Percentiles rank a stretch among this genome's conserved stretches.
phyloP scores from a whole-genome alignment of 2,113 vertebrate genomes.

The Tor tambroides region DNA sequence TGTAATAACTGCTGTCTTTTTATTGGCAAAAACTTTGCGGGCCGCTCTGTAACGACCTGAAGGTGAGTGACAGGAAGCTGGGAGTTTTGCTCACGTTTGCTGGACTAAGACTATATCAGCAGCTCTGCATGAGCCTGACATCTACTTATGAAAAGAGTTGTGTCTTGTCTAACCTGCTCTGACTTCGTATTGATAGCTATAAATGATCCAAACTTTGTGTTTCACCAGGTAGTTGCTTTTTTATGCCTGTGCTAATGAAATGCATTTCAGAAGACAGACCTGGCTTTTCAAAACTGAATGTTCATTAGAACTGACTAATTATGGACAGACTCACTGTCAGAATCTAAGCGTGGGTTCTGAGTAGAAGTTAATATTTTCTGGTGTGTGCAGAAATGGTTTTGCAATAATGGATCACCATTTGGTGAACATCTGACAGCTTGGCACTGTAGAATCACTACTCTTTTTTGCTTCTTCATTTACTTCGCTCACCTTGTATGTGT shows the following conservation, averaged over 20 bases:
- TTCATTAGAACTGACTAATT: background rate
- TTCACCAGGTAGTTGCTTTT: background rate
- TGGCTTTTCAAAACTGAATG: background rate
- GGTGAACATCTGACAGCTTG: conserved; percentile 20
- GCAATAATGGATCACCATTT: conserved; percentile 17
- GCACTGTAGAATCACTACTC: background rate
- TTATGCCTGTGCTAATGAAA: background rate
- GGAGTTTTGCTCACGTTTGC: conserved; percentile 20
- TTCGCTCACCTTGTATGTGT: conserved; percentile 23
- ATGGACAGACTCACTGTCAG: background rate
- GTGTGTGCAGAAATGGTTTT: background rate
- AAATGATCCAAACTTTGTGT: background rate
- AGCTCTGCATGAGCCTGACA: background rate
- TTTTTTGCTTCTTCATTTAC: conserved; percentile 31
- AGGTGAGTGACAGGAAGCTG: conserved; percentile 42
- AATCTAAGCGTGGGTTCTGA: background rate
- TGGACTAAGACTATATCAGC: background rate
- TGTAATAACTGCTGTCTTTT: conserved; percentile 66
- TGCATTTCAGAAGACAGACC: background rate
- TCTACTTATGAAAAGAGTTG: background rate
- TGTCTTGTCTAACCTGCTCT: conserved; percentile 6
- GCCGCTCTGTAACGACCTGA: conserved; percentile 56
- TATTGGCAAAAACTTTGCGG: conserved; percentile 28
- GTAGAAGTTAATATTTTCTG: background rate
- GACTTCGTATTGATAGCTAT: background rate